Evolutionary conservation across 1,140 invertebrate genomes (phyloP), one percentile per base, ranked within the genome.

Genomic region (Lethrus apterus): DNA sequence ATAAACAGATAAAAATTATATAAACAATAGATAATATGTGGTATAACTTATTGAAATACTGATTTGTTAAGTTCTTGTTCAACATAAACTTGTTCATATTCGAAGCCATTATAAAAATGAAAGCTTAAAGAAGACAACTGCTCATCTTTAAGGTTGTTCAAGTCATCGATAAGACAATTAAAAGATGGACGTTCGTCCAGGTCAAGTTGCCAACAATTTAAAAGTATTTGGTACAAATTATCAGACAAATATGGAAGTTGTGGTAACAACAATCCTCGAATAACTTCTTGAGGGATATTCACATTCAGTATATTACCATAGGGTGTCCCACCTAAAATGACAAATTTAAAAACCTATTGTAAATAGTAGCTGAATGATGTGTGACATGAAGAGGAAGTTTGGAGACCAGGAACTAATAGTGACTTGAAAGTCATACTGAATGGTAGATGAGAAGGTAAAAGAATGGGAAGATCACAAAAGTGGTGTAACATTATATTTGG

Each of bases 171-270:
- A 31, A 84, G 69, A 58, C 80, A 76, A 24, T 70, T 62, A 58
- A 84, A 84, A 14, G 72, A 69, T 8, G 86, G 87, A 52, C 88
- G 71, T 56, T 92, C 87, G 54, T 85, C 81, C 4, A 78, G 74
- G 63, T 89, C 84, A n/a, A 79, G 60, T 58, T 86, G 83, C 88
- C 88, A 93, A 58, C 88, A 91, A 50, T 87, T 82, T 3, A 83
- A 68, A 70, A 89, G 84, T 31, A 89, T 66, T 64, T 90, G 86
- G 62, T 89, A 89, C 15, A 90, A 65, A 47, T 86, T 80, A 61
- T 87, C 83, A 29, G 76, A 78, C 20, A 85, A 75, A 57, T 83
- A 83, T 17, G 75, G 71, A 0, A 86, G 70, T 57, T 89, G 86
- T 2, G 77, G 73, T 1, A 88, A 78, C 19, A 86, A 70, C 43